phyloP scores from a whole-genome alignment of 92 coral and sea anemone species.

The Galaxea fascicularis region DNA sequence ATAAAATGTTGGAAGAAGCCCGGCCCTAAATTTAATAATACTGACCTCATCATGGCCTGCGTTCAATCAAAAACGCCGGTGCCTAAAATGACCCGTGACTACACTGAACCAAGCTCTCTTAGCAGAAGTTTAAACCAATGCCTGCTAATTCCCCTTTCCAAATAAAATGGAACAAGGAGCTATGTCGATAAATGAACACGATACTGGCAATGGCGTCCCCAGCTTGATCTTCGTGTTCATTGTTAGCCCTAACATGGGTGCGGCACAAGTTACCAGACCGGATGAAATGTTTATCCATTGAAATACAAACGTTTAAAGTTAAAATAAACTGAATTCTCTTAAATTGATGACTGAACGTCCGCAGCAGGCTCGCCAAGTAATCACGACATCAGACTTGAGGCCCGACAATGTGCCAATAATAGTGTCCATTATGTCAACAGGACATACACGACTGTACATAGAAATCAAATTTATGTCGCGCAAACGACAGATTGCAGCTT shows the following conservation, averaged over 20 bases:
- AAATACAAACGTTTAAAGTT: conserved; percentile 17
- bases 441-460: background rate
- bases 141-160: background rate
- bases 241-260: background rate
- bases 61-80: too few species aligned
- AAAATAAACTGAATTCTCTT: conserved; percentile 47
- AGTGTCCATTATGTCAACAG: background rate
- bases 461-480: background rate
- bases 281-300: conserved; percentile 26
- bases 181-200: background rate
- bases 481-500: background rate
- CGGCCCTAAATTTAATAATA: too few species aligned
- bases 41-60: too few species aligned
- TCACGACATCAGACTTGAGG: background rate
- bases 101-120: too few species aligned
- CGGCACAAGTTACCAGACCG: background rate
- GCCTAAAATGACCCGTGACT: too few species aligned
- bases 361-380: conserved; percentile 19
- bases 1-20: background rate
- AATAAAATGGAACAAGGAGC: background rate
- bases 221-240: background rate
- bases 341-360: conserved; percentile 44
- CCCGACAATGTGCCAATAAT: background rate
- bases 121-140: too few species aligned
- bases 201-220: too few species aligned